Percentiles rank a stretch among this genome's conserved stretches.
These are phyloP conservation scores for Tenthredo livida DNA, from an alignment of 2,888 invertebrate species.

Conservation along the genomic window DNA sequence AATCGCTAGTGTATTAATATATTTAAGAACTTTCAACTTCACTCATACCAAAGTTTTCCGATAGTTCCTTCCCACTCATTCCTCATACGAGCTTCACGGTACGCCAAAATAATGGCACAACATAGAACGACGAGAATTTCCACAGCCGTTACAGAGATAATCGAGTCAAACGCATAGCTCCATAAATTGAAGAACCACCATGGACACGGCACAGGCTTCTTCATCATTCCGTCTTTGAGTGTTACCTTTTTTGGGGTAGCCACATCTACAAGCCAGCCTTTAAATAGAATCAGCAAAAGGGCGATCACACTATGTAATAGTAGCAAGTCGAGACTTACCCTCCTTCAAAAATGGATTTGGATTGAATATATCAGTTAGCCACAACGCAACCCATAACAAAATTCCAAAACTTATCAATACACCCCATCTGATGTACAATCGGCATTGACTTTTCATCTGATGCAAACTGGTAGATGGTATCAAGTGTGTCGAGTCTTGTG, in stretches of 20 bases:
- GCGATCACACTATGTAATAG: background rate
- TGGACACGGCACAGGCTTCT: slow-evolving; percentile 42
- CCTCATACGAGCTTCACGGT: slow-evolving; percentile 51
- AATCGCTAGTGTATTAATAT: too few species aligned
- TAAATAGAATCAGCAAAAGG: slow-evolving; percentile 14
- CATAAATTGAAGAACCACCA: slow-evolving; percentile 53
- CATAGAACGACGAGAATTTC: slow-evolving; percentile 54
- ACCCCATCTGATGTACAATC: slow-evolving; percentile 64
- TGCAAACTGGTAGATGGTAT: slow-evolving; percentile 14
- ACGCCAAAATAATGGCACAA: slow-evolving; percentile 55
- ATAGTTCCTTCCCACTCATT: slow-evolving; percentile 23
- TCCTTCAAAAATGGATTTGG: slow-evolving; percentile 54
- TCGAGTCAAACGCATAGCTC: slow-evolving; percentile 51
- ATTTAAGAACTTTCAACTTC: background rate
- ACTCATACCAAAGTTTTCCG: slow-evolving; percentile 14
- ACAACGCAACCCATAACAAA: slow-evolving; percentile 66
- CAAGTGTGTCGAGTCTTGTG: background rate
- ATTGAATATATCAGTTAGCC: slow-evolving; percentile 60
- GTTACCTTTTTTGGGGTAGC: slow-evolving; percentile 53
- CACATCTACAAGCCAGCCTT: slow-evolving; percentile 57
- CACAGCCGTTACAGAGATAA: slow-evolving; percentile 51
- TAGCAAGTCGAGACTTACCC: slow-evolving; percentile 43
- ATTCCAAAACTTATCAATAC: slow-evolving; percentile 64
- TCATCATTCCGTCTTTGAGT: slow-evolving; percentile 41
- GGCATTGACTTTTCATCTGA: slow-evolving; percentile 11